A percentile compares a stretch with the other conserved stretches of the same genome.
Evolutionary conservation across 2,113 vertebrate species (phyloP).

Genomic region (Pseudorasbora parva): DNA sequence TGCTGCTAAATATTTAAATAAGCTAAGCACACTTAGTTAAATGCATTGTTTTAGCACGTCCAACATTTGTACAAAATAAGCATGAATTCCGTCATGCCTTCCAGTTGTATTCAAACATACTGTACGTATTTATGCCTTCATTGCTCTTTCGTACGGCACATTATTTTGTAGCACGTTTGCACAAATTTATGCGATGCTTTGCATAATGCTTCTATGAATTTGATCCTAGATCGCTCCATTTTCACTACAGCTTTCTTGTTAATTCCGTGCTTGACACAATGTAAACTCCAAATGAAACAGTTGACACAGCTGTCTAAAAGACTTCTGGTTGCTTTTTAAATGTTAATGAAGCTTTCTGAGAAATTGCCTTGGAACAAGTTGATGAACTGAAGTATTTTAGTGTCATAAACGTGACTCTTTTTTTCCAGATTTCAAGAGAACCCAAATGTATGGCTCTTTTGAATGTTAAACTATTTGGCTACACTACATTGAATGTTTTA

Average conservation of each 20-base stretch:
- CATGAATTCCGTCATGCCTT: neutral
- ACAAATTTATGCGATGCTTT: constrained; percentile 30
- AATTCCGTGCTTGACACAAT: constrained; percentile 8
- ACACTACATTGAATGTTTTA: constrained; percentile 64
- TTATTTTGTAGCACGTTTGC: constrained; percentile 36
- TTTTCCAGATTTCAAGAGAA: constrained; percentile 43
- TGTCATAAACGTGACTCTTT: neutral
- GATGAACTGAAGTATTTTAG: constrained; percentile 19
- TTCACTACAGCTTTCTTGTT: constrained; percentile 21
- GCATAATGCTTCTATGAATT: constrained; percentile 32
- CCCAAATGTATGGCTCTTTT: constrained; percentile 66
- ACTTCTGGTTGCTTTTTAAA: neutral
- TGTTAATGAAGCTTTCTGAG: constrained; percentile 2
- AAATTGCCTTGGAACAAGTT: constrained; percentile 30
- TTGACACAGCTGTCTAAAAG: constrained; percentile 23
- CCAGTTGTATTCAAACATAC: neutral
- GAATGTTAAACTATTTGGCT: constrained; percentile 69
- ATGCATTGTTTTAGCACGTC: constrained; percentile 34
- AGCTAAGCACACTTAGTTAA: constrained; percentile 47
- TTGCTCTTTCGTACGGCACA: neutral
- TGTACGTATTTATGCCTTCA: constrained; percentile 8
- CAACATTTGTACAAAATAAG: neutral
- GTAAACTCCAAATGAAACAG: constrained; percentile 15
- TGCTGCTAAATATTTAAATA: constrained; percentile 43
- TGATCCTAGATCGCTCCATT: constrained; percentile 35